Conservation (phyloP, 1,140 invertebrate species). For the Amyelois transitella region DNA sequence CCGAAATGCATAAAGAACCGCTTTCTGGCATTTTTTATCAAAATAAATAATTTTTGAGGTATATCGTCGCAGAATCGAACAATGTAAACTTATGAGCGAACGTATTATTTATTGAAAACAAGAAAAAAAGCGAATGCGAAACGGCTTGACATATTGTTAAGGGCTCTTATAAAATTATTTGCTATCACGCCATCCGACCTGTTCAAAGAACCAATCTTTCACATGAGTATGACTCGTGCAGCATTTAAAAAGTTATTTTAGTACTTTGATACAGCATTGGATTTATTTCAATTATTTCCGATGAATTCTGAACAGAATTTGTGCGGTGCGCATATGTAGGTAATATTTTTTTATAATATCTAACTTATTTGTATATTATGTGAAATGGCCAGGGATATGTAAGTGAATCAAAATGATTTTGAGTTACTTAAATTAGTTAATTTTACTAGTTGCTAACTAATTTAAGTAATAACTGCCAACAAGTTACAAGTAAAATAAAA, state of each 20-base stretch:
- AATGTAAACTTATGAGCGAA: constrained; percentile 68
- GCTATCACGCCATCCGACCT: constrained; percentile 67
- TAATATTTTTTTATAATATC: too few relatives aligned
- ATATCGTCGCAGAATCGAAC: constrained; percentile 64
- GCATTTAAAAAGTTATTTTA: neutral
- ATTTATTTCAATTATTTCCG: neutral
- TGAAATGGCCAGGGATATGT: too few relatives aligned
- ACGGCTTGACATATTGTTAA: constrained; percentile 70
- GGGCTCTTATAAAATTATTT: constrained; percentile 72
- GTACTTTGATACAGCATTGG: too few relatives aligned
- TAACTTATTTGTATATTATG: too few relatives aligned
- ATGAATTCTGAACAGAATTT: neutral
- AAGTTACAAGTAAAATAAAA: too few relatives aligned
- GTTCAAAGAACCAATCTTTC: constrained; percentile 58
- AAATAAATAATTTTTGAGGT: constrained; percentile 64
- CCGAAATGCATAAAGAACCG: constrained; percentile 70
- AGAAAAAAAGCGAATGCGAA: constrained; percentile 58
- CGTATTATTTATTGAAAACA: constrained; percentile 69
- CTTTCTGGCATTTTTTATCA: constrained; percentile 57
- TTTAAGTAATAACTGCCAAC: too few relatives aligned
- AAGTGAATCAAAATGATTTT: too few relatives aligned
- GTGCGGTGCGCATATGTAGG: too few relatives aligned
- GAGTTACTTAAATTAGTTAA: too few relatives aligned
- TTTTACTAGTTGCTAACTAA: too few relatives aligned
- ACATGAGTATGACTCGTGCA: constrained; percentile 27